Evolutionary conservation across 1,140 invertebrate species (phyloP).

Genomic region (Drosophila ironensis): DNA sequence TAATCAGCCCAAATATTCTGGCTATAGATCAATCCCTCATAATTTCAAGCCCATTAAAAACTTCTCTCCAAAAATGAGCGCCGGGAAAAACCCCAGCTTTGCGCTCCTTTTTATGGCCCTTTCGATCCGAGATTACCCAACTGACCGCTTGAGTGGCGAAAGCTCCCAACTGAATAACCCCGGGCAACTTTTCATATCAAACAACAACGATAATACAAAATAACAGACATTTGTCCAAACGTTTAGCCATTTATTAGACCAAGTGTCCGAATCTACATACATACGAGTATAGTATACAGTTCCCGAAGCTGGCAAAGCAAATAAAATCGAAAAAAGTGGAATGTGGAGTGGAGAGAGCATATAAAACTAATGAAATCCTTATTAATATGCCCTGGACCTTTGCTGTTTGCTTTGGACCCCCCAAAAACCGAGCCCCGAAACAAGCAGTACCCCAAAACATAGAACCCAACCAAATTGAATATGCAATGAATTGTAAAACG

Average conservation of each 20-base stretch:
- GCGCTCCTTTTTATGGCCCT: neutral
- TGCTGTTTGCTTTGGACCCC: constrained; percentile 55
- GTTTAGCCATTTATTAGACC: constrained; percentile 71
- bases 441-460: constrained; percentile 1
- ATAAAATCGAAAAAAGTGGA: constrained; percentile 3
- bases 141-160: constrained; percentile 26
- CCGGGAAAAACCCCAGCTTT: too few species aligned
- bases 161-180: constrained; percentile 31
- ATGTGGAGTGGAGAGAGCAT: constrained; percentile 42
- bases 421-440: constrained; percentile 2
- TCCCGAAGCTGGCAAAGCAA: neutral
- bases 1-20: too few species aligned
- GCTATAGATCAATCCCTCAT: too few species aligned
- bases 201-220: constrained; percentile 73
- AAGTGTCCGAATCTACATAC: neutral
- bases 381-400: constrained; percentile 79
- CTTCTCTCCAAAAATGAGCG: too few species aligned
- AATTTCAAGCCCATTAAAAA: too few species aligned
- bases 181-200: constrained; percentile 61
- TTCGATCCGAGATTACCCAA: constrained; percentile 7
- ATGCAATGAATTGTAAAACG: constrained; percentile 80
- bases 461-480: constrained; percentile 67
- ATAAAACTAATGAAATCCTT: constrained; percentile 81
- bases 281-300: too few species aligned
- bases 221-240: constrained; percentile 69